These are phyloP conservation scores for Drosophila lutescens DNA, from an alignment of 2,888 invertebrate genomes.

Conservation along the genomic window DNA sequence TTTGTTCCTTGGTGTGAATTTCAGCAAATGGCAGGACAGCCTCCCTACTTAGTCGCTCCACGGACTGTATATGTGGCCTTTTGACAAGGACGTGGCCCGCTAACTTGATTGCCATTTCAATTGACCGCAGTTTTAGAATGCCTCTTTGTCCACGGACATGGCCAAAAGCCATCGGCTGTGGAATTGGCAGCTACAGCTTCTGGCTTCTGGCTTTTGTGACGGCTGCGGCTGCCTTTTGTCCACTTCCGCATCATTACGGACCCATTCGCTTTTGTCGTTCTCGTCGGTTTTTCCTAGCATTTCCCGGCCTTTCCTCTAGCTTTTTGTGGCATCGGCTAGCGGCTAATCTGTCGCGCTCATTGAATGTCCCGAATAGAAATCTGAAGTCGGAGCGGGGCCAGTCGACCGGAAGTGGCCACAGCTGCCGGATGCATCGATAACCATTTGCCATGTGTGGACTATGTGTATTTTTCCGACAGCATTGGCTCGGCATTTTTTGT, in stretches of 20 bases:
- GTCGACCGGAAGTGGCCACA: constrained; percentile 59
- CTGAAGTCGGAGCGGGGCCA: constrained; percentile 18
- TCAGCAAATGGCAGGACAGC: constrained; percentile 50
- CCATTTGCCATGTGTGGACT: constrained; percentile 59
- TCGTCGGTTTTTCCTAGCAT: constrained; percentile 36
- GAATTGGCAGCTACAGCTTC: constrained; percentile 28
- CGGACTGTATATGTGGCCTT: constrained; percentile 39
- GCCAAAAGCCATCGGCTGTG: constrained; percentile 20
- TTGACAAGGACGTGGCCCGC: constrained; percentile 73
- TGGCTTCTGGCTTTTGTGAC: constrained; percentile 67
- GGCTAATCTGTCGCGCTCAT: constrained; percentile 70
- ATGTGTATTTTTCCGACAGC: neutral
- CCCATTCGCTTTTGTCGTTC: constrained; percentile 61
- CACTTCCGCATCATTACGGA: constrained; percentile 76
- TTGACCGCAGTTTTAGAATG: constrained; percentile 79
- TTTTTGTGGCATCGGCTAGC: constrained; percentile 41
- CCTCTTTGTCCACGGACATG: constrained; percentile 33
- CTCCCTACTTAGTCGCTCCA: constrained; percentile 19
- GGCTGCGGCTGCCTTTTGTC: constrained; percentile 61
- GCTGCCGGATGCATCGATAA: constrained; percentile 79
- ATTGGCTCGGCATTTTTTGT: neutral
- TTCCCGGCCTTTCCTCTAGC: constrained; percentile 12
- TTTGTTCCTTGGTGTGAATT: constrained; percentile 48
- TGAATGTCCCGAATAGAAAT: constrained; percentile 50
- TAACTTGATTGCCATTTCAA: constrained; percentile 80